These are phyloP conservation scores for Panorpa germanica DNA, from an alignment of 2,888 invertebrate genomes.

Conservation along the genomic window DNA sequence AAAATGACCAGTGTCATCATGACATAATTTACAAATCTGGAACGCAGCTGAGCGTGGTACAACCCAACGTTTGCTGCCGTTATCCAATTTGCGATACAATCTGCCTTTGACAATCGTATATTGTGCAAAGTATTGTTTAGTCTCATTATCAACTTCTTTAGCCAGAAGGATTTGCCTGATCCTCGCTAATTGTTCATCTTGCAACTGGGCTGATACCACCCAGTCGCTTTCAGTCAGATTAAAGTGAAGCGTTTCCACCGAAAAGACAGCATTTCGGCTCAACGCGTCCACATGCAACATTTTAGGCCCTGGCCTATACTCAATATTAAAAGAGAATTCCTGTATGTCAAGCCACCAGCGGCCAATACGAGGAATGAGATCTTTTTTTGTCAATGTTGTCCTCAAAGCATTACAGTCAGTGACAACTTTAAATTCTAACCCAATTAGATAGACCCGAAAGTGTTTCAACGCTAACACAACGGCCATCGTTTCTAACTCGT, in stretches of 20 bases:
- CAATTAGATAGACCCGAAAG: too few species aligned
- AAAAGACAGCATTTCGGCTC: conserved; percentile 4
- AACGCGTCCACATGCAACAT: conserved; percentile 8
- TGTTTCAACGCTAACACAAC: too few species aligned
- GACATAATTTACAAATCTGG: conserved; percentile 12
- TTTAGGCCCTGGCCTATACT: not conserved
- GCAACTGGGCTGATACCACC: too few species aligned
- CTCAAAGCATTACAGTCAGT: too few species aligned
- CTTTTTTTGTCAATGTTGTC: conserved; percentile 13
- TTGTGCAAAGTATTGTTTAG: conserved; percentile 9
- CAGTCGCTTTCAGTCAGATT: too few species aligned
- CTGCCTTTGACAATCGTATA: conserved; percentile 11
- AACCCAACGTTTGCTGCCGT: conserved; percentile 12
- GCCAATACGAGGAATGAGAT: conserved; percentile 11
- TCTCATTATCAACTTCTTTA: conserved; percentile 1
- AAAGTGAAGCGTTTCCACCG: too few species aligned
- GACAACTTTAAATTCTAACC: too few species aligned
- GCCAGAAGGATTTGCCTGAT: too few species aligned
- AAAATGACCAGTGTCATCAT: conserved; percentile 13
- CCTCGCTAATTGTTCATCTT: too few species aligned
- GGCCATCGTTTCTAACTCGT: too few species aligned
- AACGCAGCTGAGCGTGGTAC: conserved; percentile 12
- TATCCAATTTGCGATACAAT: conserved; percentile 12
- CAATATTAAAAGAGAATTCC: conserved; percentile 4
- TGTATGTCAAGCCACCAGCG: conserved; percentile 8